Conservation (phyloP, 2,797 vertebrate genomes). For the Synaphobranchus kaupii region DNA sequence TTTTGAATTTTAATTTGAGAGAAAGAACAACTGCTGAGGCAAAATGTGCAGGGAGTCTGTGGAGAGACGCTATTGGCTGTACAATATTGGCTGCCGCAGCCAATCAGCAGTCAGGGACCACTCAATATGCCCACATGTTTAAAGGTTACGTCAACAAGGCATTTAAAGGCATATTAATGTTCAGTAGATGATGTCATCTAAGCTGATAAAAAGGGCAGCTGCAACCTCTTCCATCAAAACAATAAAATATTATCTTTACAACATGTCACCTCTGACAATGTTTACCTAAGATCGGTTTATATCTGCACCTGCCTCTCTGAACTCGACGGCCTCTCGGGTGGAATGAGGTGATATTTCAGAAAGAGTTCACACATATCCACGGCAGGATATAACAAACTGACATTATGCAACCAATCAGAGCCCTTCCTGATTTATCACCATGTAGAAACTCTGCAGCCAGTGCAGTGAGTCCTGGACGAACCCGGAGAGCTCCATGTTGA, state of each 20-base stretch:
- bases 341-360: neutral
- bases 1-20: neutral
- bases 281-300: neutral
- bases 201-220: neutral
- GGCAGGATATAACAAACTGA: neutral
- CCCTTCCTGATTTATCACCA: neutral
- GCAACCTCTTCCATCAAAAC: neutral
- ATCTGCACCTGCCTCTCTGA: neutral
- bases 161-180: constrained; percentile 18
- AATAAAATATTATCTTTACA: constrained; percentile 9
- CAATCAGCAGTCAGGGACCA: neutral
- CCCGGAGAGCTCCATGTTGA: neutral
- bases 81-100: neutral
- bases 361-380: neutral
- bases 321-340: neutral
- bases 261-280: neutral
- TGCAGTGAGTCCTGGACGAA: neutral
- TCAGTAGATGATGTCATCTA: neutral
- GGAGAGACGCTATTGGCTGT: neutral
- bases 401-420: neutral
- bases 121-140: constrained; percentile 12
- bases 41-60: constrained; percentile 30
- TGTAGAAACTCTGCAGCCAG: neutral
- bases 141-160: constrained; percentile 32
- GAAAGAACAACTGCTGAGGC: neutral